These are phyloP conservation scores for Mergus octosetaceus DNA, from an alignment of 2,797 vertebrate genomes.

Conservation along the genomic window DNA sequence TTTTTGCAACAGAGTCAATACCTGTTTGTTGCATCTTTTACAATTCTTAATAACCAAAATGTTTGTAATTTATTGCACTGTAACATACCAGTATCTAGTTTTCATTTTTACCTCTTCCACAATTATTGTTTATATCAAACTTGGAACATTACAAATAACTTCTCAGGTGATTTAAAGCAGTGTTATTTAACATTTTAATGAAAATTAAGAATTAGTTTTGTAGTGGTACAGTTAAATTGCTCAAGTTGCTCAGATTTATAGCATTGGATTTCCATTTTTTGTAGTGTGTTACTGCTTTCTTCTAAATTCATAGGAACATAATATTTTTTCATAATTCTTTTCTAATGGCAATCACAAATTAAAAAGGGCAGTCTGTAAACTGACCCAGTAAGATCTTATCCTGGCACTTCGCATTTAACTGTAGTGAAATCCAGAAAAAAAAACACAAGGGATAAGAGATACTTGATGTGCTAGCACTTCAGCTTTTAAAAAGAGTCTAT, in stretches of 20 bases:
- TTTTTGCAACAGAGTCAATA: not conserved
- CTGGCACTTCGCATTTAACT: not conserved
- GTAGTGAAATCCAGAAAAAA: not conserved
- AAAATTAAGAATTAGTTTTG: not conserved
- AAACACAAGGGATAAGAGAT: not conserved
- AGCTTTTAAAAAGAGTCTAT: not conserved
- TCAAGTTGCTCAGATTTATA: not conserved
- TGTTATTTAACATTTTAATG: not conserved
- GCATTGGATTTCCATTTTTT: not conserved
- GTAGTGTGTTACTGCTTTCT: not conserved
- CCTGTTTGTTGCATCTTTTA: not conserved
- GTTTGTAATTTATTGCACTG: not conserved
- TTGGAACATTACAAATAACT: not conserved
- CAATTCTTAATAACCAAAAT: not conserved
- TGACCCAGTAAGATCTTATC: not conserved
- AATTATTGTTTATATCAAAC: not conserved
- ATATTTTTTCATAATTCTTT: not conserved
- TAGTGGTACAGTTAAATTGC: not conserved
- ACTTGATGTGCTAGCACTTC: not conserved
- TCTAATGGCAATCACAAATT: not conserved
- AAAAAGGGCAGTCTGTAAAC: not conserved
- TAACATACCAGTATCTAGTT: not conserved
- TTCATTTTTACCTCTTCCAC: not conserved
- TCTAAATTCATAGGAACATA: not conserved
- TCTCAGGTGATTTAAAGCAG: not conserved